These are phyloP conservation scores for Heteropelma amictum DNA, from an alignment of 2,888 invertebrate species.

Conservation along the genomic window DNA sequence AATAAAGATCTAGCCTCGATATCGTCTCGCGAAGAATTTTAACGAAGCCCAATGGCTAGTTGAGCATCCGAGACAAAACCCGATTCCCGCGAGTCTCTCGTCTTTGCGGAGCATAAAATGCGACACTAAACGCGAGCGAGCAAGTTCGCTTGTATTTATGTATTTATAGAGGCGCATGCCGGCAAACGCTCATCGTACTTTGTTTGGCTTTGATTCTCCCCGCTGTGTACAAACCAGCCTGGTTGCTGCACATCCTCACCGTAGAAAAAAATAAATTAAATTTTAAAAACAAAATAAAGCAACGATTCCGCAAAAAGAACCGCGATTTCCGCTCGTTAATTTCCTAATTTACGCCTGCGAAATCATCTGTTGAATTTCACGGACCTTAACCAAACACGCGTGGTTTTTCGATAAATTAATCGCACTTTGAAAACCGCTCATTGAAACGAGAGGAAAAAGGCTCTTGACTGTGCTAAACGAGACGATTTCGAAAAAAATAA, in stretches of 20 bases:
- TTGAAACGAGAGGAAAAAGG: too few relatives aligned
- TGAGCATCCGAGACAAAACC: neutral
- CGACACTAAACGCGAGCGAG: conserved; percentile 72
- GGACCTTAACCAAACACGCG: too few relatives aligned
- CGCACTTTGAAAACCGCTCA: too few relatives aligned
- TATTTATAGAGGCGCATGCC: conserved; percentile 60
- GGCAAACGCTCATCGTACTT: conserved; percentile 62
- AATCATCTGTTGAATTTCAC: too few relatives aligned
- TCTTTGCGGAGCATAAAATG: conserved; percentile 69
- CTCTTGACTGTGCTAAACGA: too few relatives aligned
- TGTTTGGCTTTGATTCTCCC: conserved; percentile 30
- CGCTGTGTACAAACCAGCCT: neutral
- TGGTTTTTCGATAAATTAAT: too few relatives aligned
- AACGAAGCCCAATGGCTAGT: conserved; percentile 1
- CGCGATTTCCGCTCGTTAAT: conserved; percentile 17
- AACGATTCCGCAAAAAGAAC: conserved; percentile 10
- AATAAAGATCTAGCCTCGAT: too few relatives aligned
- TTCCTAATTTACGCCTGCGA: too few relatives aligned
- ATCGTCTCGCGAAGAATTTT: neutral
- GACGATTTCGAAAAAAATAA: too few relatives aligned
- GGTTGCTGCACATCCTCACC: conserved; percentile 1
- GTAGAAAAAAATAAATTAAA: neutral
- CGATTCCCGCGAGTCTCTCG: conserved; percentile 55
- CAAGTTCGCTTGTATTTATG: conserved; percentile 75
- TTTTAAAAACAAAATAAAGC: neutral